A percentile compares a stretch with the other conserved stretches of the same genome.
Conservation (phyloP, 2,888 invertebrate species). For the Parnassius smintheus region DNA sequence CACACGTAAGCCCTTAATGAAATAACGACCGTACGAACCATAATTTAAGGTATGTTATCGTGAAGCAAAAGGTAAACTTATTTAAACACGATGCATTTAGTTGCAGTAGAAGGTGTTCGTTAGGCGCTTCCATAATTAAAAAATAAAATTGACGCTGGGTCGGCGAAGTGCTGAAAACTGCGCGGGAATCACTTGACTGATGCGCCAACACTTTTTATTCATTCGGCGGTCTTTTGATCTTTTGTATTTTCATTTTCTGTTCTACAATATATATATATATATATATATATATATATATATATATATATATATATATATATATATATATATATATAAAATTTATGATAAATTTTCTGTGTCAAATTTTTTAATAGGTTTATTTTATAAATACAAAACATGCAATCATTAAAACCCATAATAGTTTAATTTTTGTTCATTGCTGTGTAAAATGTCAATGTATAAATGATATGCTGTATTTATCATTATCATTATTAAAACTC, state of each 20-base stretch:
- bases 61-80: neutral
- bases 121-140: constrained; percentile 71
- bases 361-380: too few relatives aligned
- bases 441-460: too few relatives aligned
- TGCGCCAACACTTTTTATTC: constrained; percentile 40
- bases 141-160: constrained; percentile 61
- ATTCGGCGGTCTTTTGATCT: constrained; percentile 28
- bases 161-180: constrained; percentile 61
- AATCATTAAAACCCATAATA: too few relatives aligned
- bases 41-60: constrained; percentile 36
- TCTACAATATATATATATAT: too few relatives aligned
- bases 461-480: too few relatives aligned
- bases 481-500: too few relatives aligned
- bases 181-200: constrained; percentile 46
- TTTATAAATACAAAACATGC: too few relatives aligned
- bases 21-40: constrained; percentile 25
- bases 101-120: constrained; percentile 56
- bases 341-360: too few relatives aligned
- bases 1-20: neutral
- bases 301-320: too few relatives aligned
- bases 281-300: too few relatives aligned
- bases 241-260: neutral
- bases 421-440: too few relatives aligned
- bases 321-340: too few relatives aligned
- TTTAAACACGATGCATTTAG: neutral